These are phyloP conservation scores for Baryphthengus martii DNA, from an alignment of 2,113 vertebrate species.

Conservation along the genomic window DNA sequence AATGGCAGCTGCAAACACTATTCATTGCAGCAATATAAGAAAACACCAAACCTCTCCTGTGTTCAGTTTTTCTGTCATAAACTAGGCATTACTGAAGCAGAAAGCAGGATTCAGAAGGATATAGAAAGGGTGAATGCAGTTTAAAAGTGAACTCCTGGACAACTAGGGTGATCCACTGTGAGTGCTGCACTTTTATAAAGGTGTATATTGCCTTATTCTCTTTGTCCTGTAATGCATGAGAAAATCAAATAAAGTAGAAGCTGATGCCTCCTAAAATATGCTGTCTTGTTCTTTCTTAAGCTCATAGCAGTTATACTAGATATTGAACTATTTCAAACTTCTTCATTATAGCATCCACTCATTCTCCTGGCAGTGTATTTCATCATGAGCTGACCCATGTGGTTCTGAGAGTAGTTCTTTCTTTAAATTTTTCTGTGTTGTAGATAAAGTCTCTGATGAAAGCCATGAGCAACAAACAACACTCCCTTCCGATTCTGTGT, in stretches of 20 bases:
- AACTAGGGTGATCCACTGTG: neutral
- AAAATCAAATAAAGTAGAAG: neutral
- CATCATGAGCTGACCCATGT: neutral
- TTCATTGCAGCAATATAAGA: neutral
- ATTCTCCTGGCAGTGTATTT: neutral
- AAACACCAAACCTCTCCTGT: neutral
- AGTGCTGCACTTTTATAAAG: neutral
- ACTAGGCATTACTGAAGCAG: neutral
- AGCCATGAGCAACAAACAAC: neutral
- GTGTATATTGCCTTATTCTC: neutral
- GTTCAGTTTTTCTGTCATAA: neutral
- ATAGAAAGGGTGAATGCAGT: rapidly evolving
- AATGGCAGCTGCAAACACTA: neutral
- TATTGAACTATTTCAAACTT: neutral
- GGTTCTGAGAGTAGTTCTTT: neutral
- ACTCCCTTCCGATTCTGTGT: neutral
- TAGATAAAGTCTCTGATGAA: neutral
- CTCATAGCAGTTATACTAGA: neutral
- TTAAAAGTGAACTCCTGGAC: neutral
- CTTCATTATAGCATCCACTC: neutral
- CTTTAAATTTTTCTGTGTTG: neutral
- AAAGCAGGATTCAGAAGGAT: neutral
- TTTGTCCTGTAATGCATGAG: neutral
- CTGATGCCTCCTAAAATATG: neutral
- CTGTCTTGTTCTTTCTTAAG: neutral